These are phyloP conservation scores for Brachirus orientalis DNA, from an alignment of 2,113 vertebrate species.

Conservation along the genomic window DNA sequence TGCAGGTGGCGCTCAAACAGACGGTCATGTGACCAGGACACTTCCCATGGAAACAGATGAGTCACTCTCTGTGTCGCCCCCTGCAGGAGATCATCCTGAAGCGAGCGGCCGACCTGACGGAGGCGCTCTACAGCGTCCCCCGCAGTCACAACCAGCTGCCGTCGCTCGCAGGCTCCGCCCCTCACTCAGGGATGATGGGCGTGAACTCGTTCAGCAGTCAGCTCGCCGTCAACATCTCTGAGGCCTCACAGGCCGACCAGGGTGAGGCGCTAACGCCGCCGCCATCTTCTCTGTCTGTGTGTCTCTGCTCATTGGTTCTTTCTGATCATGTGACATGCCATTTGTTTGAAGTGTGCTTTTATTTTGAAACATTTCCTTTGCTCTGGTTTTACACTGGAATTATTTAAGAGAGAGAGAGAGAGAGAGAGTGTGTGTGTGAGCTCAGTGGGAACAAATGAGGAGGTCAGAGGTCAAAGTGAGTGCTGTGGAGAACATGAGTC, in stretches of 20 bases:
- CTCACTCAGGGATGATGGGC: conserved; percentile 88
- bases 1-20: neutral
- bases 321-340: too few relatives aligned
- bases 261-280: conserved; percentile 82
- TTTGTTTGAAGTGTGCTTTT: neutral
- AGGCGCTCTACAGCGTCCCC: conserved; percentile 96
- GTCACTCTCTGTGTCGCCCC: neutral
- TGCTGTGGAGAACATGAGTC: conserved; percentile 42
- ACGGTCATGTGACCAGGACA: too few relatives aligned
- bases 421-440: neutral
- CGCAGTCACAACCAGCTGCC: conserved; percentile 90
- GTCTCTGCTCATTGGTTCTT: conserved; percentile 9
- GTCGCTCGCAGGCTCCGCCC: conserved; percentile 84
- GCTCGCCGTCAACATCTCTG: conserved; percentile 90
- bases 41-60: too few relatives aligned
- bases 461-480: conserved; percentile 44
- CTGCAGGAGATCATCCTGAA: conserved; percentile 95
- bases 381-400: conserved; percentile 7
- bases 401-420: conserved; percentile 17
- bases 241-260: conserved; percentile 90
- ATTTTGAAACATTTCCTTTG: conserved; percentile 9
- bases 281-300: too few relatives aligned
- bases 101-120: conserved; percentile 93
- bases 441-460: conserved; percentile 46
- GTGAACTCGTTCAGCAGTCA: conserved; percentile 93